A percentile compares a stretch with the other conserved stretches of the same genome.
phyloP scores from a whole-genome alignment of 1,140 invertebrate genomes.

The Phymastichus coffea region DNA sequence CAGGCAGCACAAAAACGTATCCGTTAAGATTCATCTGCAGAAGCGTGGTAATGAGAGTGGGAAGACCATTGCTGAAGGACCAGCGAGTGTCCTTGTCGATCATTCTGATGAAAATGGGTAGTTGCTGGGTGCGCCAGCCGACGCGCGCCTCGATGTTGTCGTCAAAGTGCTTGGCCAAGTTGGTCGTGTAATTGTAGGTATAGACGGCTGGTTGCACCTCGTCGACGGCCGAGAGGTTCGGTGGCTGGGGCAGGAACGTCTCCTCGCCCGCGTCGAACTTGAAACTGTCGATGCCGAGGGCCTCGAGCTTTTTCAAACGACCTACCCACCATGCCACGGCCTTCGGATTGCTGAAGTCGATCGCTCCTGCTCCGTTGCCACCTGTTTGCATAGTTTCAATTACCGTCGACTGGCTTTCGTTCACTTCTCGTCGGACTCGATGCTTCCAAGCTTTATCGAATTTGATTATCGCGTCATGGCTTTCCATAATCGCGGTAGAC shows the following conservation, averaged over 20 bases:
- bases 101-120: conserved; percentile 85
- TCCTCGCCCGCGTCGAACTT: conserved; percentile 92
- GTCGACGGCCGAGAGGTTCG: conserved; percentile 52
- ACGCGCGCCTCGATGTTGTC: conserved; percentile 72
- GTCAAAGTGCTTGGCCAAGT: conserved; percentile 64
- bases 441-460: too few species aligned
- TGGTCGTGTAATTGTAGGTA: conserved; percentile 66
- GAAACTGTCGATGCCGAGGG: conserved; percentile 76
- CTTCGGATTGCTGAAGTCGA: conserved; percentile 78
- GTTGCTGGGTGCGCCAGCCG: conserved; percentile 68
- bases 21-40: conserved; percentile 81
- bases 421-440: too few species aligned
- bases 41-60: conserved; percentile 77
- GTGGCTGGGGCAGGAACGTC: conserved; percentile 60
- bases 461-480: too few species aligned
- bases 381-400: too few species aligned
- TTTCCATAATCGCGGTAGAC: too few species aligned
- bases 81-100: conserved; percentile 83
- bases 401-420: too few species aligned
- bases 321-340: conserved; percentile 75
- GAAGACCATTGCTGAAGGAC: conserved; percentile 75
- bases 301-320: conserved; percentile 61
- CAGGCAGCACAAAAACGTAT: conserved; percentile 82
- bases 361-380: conserved; percentile 57
- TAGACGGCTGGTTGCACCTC: conserved; percentile 63